phyloP scores from a whole-genome alignment of 2,113 vertebrate genomes.

The Perognathus longimembris region DNA sequence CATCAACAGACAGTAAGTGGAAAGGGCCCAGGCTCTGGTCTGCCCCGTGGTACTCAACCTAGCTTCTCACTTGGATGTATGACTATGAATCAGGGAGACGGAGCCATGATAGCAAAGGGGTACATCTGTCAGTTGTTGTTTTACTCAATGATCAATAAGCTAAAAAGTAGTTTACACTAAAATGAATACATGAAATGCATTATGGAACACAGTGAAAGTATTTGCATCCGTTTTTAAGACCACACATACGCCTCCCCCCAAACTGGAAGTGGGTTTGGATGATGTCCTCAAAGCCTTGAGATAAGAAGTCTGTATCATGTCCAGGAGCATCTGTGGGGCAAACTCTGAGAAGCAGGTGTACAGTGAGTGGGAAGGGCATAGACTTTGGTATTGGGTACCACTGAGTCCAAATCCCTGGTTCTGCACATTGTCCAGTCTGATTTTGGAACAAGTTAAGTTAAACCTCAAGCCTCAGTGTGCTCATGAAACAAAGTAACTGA shows the following conservation, averaged over 20 bases:
- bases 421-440: neutral
- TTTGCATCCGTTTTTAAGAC: neutral
- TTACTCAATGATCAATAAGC: neutral
- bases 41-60: neutral
- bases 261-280: neutral
- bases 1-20: neutral
- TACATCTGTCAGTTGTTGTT: neutral
- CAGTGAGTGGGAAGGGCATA: neutral
- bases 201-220: neutral
- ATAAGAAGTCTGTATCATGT: neutral
- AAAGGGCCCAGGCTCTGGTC: neutral
- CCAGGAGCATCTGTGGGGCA: neutral
- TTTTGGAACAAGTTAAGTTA: neutral
- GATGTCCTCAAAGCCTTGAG: neutral
- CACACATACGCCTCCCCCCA: neutral
- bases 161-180: conserved; percentile 2
- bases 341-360: neutral
- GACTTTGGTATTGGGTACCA: neutral
- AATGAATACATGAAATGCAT: neutral
- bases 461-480: neutral
- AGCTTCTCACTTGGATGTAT: neutral
- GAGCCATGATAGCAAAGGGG: neutral
- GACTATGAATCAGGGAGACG: neutral
- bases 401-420: neutral
- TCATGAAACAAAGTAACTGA: neutral